phyloP scores from a whole-genome alignment of 2,113 vertebrate genomes.

The Hippopotamus amphibius region DNA sequence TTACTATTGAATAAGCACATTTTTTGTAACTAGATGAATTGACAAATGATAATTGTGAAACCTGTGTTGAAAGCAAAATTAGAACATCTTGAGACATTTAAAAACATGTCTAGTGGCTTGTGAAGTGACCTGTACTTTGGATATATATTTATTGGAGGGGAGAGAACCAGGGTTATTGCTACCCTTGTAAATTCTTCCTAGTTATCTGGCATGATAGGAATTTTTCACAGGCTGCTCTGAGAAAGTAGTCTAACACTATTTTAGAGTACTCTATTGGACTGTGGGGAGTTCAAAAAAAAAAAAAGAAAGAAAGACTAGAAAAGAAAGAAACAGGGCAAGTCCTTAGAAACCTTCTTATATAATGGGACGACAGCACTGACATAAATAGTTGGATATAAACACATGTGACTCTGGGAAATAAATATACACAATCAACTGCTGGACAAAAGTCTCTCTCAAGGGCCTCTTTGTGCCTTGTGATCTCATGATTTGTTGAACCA shows the following conservation, averaged over 20 bases:
- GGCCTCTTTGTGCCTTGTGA: conserved; percentile 54
- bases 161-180: neutral
- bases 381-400: conserved; percentile 75
- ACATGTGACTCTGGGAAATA: conserved; percentile 70
- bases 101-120: neutral
- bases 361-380: conserved; percentile 60
- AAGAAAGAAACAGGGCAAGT: conserved; percentile 6
- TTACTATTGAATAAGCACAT: neutral
- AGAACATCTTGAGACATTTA: conserved; percentile 1
- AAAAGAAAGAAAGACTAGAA: neutral
- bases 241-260: conserved; percentile 14
- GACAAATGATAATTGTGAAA: neutral
- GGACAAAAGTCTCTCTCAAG: conserved; percentile 41
- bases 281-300: conserved; percentile 55
- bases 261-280: conserved; percentile 53
- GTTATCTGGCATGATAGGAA: conserved; percentile 62
- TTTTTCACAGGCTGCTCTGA: conserved; percentile 63
- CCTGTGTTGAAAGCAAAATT: neutral
- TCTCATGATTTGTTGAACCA: conserved; percentile 68
- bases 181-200: conserved; percentile 67
- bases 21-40: neutral
- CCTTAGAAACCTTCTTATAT: conserved; percentile 46
- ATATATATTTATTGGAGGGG: conserved; percentile 23
- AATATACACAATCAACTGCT: conserved; percentile 71
- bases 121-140: conserved; percentile 13